These are phyloP conservation scores for Chelonia mydas DNA, from an alignment of 2,797 vertebrate genomes.

Conservation along the genomic window DNA sequence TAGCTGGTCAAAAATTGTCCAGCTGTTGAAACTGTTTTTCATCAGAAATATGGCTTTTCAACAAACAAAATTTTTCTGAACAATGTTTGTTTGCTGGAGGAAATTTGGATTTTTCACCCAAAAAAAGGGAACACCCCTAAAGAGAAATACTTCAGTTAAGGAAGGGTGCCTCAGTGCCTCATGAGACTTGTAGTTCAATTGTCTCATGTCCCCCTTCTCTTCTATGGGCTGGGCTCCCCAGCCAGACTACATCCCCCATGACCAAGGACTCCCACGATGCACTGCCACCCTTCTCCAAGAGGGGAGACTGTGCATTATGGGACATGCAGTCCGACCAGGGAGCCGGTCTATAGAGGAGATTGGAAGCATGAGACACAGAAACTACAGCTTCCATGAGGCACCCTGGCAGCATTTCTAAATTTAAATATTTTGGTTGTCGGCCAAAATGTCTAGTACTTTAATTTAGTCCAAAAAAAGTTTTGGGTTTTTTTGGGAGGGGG, in stretches of 20 bases:
- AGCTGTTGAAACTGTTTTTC: background rate
- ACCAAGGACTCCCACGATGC: background rate
- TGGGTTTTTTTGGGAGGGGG: too few relatives aligned
- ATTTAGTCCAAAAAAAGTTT: background rate
- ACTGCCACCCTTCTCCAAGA: background rate
- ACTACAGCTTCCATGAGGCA: background rate
- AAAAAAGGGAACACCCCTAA: rapidly evolving
- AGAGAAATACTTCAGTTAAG: background rate
- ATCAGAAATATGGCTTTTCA: background rate
- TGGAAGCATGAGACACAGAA: background rate
- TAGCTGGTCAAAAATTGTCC: background rate
- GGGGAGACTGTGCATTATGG: background rate
- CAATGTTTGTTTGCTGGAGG: background rate
- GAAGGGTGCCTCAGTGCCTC: background rate
- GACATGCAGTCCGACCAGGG: background rate
- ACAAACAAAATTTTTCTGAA: background rate
- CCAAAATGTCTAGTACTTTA: background rate
- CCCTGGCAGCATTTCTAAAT: background rate
- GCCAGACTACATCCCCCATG: background rate
- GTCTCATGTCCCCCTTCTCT: background rate
- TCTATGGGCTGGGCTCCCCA: background rate
- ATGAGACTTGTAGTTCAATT: too few relatives aligned
- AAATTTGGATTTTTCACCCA: rapidly evolving
- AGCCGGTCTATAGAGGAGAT: background rate
- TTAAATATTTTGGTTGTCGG: background rate